Base-by-base conservation (phyloP, 1,140 invertebrate genomes). In the Drosophila subobscura region DNA sequence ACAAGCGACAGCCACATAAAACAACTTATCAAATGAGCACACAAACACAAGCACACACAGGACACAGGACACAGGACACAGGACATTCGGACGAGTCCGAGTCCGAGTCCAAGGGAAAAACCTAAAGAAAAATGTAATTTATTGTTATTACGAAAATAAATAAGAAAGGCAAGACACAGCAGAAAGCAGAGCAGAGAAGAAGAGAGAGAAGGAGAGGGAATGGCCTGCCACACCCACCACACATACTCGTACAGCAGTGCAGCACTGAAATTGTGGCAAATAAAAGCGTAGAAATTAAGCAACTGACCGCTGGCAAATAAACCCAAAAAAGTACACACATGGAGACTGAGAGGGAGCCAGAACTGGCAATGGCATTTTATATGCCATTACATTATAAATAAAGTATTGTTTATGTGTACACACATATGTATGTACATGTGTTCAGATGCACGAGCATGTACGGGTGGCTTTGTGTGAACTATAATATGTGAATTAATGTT, bases 91-190 rank as follows among this genome's bases (percentile, higher is more conserved):
- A 33, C n/a, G 45, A 42, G 51, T 37, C 47, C 51, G 45, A 42
- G 51, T 37, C 47, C 51, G 25, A 56, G 33, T 37, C 33, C 33
- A 4, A 37, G 33, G 61, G 51, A 57, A 72, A 70, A 79, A 58
- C 67, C 60, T 20, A 22, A 77, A 85, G 81, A 86, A 86, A 85
- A 85, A 85, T 85, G 81, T 86, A 86, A 86, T 85, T 85, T 85
- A 85, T 86, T 86, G 83, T 85, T 85, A 85, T 85, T 86, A 85
- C 81, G 81, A 85, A 86, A 85, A 85, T 85, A 85, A 85, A 86
- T 85, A 85, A 85, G 81, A 79, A 86, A 72, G 60, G 47, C 71
- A 64, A 65, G 50, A 52, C 57, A 66, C 63, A 68, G 44, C 46
- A 23, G 4, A 33, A n/a, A 44, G 27, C 25, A 33, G 42, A 12